Percentiles rank a stretch among this genome's conserved stretches.
phyloP scores from a whole-genome alignment of 2,113 vertebrate species.

The Peucedramus taeniatus region DNA sequence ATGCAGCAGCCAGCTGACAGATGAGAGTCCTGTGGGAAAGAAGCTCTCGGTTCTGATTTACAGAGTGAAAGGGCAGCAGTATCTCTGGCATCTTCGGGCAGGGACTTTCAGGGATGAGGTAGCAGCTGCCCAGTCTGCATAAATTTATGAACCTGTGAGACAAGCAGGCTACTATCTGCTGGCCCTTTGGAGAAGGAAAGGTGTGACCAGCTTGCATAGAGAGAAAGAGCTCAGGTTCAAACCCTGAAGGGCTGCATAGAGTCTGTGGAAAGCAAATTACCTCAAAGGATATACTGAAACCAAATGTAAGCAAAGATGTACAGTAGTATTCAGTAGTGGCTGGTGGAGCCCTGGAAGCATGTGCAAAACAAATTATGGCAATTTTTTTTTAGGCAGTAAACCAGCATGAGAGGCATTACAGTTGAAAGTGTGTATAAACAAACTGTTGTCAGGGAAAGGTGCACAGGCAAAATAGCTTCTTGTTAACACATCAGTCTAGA shows the following conservation, averaged over 20 bases:
- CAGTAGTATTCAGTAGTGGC: not conserved
- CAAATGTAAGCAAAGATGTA: not conserved
- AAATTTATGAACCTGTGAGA: not conserved
- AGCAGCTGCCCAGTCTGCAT: not conserved
- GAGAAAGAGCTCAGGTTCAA: not conserved
- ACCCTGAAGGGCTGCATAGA: not conserved
- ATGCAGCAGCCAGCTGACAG: not conserved
- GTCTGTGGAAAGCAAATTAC: not conserved
- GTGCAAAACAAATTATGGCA: not conserved
- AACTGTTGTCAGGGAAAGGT: not conserved
- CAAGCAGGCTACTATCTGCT: not conserved
- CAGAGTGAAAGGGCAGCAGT: conserved; percentile 17
- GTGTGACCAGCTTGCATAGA: not conserved
- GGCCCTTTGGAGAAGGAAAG: not conserved
- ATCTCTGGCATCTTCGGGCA: conserved; percentile 7
- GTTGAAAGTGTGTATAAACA: not conserved
- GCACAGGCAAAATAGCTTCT: not conserved
- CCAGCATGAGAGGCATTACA: not conserved
- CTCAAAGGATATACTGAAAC: not conserved
- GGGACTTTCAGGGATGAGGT: not conserved
- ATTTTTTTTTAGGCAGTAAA: not conserved
- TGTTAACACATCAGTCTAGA: not conserved
- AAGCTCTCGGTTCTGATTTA: conserved; percentile 31
- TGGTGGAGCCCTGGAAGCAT: not conserved
- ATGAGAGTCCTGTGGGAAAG: not conserved